A percentile compares a stretch with the other conserved stretches of the same genome.
phyloP scores from a whole-genome alignment of 2,888 invertebrate genomes.

The Fragum sueziense region DNA sequence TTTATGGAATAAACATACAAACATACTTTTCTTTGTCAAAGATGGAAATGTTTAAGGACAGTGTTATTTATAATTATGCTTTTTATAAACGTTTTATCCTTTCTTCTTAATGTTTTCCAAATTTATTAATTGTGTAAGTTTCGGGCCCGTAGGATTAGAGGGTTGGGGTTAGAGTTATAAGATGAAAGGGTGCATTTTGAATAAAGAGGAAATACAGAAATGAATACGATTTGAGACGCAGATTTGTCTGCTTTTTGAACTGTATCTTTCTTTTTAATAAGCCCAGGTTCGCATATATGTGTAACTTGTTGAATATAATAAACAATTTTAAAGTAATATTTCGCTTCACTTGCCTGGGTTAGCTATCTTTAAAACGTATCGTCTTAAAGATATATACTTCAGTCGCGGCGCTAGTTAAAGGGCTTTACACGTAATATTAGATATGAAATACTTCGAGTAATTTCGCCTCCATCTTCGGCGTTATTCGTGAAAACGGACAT shows the following conservation, averaged over 20 bases:
- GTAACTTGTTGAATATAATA: conserved; percentile 14
- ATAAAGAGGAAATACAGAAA: not conserved
- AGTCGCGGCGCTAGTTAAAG: too few species aligned
- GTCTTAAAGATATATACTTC: not conserved
- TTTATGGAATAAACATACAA: too few species aligned
- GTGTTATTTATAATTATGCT: too few species aligned
- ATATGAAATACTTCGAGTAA: too few species aligned
- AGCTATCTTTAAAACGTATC: not conserved
- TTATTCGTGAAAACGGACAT: too few species aligned
- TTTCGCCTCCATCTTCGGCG: too few species aligned
- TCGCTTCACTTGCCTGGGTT: conserved; percentile 1
- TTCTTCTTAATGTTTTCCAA: too few species aligned
- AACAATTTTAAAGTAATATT: conserved; percentile 12
- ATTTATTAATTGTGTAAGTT: not conserved
- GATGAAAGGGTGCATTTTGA: not conserved
- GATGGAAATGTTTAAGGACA: too few species aligned
- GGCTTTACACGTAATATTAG: too few species aligned
- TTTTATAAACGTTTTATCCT: too few species aligned
- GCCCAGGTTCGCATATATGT: not conserved
- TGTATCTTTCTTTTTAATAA: not conserved
- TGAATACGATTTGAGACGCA: not conserved
- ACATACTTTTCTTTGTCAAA: too few species aligned
- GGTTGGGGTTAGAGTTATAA: not conserved
- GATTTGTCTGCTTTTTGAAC: not conserved
- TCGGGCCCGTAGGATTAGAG: not conserved